These are phyloP conservation scores for Drosophila planitibia DNA, from an alignment of 2,888 invertebrate species.

Conservation along the genomic window DNA sequence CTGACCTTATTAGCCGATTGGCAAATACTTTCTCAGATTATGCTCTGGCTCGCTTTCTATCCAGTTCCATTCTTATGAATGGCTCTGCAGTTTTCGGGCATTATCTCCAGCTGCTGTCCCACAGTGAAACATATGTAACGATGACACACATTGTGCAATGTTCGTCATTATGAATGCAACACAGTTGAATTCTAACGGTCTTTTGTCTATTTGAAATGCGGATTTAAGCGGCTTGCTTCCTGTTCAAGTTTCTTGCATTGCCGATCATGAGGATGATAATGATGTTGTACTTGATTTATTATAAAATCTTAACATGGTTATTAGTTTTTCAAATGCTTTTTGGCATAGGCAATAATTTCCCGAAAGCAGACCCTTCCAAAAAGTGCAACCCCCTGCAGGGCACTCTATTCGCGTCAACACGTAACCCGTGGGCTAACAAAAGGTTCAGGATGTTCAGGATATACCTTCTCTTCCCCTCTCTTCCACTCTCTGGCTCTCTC, in stretches of 20 bases:
- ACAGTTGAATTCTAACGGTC: constrained; percentile 27
- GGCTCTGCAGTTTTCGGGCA: neutral
- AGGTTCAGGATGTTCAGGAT: constrained; percentile 23
- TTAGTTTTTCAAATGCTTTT: constrained; percentile 70
- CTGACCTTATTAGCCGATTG: constrained; percentile 63
- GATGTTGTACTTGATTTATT: constrained; percentile 72
- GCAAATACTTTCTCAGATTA: constrained; percentile 24
- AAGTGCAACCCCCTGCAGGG: constrained; percentile 54
- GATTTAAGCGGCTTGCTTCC: constrained; percentile 42
- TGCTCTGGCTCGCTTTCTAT: neutral
- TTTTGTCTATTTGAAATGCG: constrained; percentile 58
- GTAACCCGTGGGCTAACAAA: constrained; percentile 39
- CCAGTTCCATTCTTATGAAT: constrained; percentile 24
- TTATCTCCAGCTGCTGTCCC: constrained; percentile 26
- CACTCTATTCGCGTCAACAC: constrained; percentile 38
- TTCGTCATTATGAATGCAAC: constrained; percentile 47
- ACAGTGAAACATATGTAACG: constrained; percentile 69
- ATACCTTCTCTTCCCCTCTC: neutral
- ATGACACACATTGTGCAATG: constrained; percentile 40
- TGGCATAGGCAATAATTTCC: constrained; percentile 69
- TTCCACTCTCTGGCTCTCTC: neutral
- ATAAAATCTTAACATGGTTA: constrained; percentile 80
- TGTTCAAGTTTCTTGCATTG: constrained; percentile 24
- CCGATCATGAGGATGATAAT: constrained; percentile 31
- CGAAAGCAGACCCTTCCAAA: constrained; percentile 15